Conservation (phyloP, 2,113 vertebrate genomes). For the Corythaeola cristata region DNA sequence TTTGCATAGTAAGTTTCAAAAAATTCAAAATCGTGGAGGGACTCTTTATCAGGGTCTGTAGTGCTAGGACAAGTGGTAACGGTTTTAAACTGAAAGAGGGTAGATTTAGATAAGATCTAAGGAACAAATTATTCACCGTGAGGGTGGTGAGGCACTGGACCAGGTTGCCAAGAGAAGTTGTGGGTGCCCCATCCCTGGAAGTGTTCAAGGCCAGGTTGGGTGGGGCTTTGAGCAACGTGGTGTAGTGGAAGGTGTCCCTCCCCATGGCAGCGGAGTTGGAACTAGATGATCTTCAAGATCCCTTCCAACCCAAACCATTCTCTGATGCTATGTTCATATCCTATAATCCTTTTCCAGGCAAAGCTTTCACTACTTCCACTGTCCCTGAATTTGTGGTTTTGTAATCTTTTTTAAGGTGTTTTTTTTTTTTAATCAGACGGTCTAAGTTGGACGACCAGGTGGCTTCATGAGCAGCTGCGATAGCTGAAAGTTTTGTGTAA, state of each 20-base stretch:
- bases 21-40: rapidly evolving
- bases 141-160: background rate
- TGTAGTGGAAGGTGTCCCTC: no score
- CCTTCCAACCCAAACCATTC: no score
- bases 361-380: background rate
- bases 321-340: background rate
- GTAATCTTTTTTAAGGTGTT: background rate
- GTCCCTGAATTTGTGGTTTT: background rate
- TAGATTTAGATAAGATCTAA: background rate
- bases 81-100: background rate
- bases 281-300: no score
- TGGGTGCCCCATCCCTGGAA: background rate
- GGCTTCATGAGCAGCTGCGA: background rate
- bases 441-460: background rate
- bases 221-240: background rate
- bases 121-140: background rate
- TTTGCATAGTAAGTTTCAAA: background rate
- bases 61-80: rapidly evolving
- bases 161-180: background rate
- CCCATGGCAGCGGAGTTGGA: no score
- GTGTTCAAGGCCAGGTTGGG: background rate
- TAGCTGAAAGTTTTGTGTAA: background rate
- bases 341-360: background rate
- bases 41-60: no score
- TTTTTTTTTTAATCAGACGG: background rate